These are phyloP conservation scores for Drosophila rhopaloa DNA, from an alignment of 1,140 invertebrate genomes.

Conservation along the genomic window DNA sequence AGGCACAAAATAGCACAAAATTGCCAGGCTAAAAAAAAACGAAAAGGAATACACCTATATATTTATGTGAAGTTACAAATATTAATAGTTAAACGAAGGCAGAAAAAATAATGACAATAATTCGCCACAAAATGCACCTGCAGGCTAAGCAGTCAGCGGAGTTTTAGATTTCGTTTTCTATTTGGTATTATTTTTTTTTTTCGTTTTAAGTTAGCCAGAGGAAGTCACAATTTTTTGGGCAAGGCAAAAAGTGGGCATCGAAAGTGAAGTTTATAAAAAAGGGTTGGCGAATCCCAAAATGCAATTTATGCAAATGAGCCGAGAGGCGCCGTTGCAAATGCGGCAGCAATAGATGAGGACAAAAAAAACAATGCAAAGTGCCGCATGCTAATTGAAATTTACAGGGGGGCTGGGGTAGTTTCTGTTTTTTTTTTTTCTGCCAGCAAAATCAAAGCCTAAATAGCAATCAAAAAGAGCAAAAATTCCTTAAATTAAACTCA, in stretches of 20 bases:
- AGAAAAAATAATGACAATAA: conserved; percentile 77
- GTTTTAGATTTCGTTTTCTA: conserved; percentile 51
- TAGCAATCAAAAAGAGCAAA: conserved; percentile 81
- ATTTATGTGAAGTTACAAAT: conserved; percentile 58
- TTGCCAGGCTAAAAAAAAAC: conserved; percentile 30
- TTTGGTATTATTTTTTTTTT: conserved; percentile 29
- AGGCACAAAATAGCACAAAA: conserved; percentile 57
- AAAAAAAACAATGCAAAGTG: conserved; percentile 66
- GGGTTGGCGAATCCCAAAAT: conserved; percentile 71
- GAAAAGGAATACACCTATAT: conserved; percentile 37
- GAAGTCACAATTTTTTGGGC: conserved; percentile 63
- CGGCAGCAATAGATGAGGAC: conserved; percentile 27
- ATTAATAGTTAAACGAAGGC: conserved; percentile 49
- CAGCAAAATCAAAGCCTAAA: conserved; percentile 70
- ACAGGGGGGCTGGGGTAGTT: conserved; percentile 10
- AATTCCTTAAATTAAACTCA: conserved; percentile 83
- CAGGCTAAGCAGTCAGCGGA: conserved; percentile 62
- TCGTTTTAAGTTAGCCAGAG: conserved; percentile 53
- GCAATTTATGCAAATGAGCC: conserved; percentile 80
- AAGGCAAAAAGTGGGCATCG: conserved; percentile 53
- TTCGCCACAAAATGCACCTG: conserved; percentile 78
- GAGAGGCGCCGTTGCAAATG: conserved; percentile 78
- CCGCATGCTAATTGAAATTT: conserved; percentile 82
- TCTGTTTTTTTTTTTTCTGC: conserved; percentile 3
- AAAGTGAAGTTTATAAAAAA: conserved; percentile 42